phyloP scores from a whole-genome alignment of 2,888 invertebrate species.

The Danaus chrysippus region DNA sequence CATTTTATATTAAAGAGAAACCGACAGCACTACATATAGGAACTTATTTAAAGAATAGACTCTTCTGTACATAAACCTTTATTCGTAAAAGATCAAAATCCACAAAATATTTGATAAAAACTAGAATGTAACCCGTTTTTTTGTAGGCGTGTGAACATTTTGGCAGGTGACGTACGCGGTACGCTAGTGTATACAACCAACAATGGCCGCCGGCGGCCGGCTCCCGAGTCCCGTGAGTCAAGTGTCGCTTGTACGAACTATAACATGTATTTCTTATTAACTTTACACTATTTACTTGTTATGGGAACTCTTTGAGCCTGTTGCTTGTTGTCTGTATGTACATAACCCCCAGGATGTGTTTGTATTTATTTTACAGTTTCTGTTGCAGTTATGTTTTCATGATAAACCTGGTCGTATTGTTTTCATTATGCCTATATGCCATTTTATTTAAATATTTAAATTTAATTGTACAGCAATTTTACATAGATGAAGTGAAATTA shows the following conservation, averaged over 20 bases:
- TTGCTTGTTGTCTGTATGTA: conserved; percentile 5
- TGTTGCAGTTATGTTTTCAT: neutral
- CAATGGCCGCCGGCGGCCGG: conserved; percentile 21
- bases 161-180: conserved; percentile 52
- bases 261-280: conserved; percentile 19
- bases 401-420: too few species aligned
- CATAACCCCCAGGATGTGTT: neutral
- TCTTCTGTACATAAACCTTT: too few species aligned
- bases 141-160: conserved; percentile 62
- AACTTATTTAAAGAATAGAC: too few species aligned
- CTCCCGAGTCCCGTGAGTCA: conserved; percentile 23
- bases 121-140: conserved; percentile 58
- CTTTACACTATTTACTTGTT: conserved; percentile 17
- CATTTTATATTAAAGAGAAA: too few species aligned
- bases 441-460: too few species aligned
- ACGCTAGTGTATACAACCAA: conserved; percentile 26
- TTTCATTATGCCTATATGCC: too few species aligned
- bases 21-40: too few species aligned
- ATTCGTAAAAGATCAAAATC: conserved; percentile 7
- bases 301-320: conserved; percentile 19
- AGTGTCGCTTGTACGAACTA: conserved; percentile 16
- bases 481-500: too few species aligned
- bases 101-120: conserved; percentile 34
- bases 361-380: neutral
- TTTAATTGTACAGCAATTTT: too few species aligned